phyloP scores from a whole-genome alignment of 2,113 vertebrate species.

The Platanista minor region DNA sequence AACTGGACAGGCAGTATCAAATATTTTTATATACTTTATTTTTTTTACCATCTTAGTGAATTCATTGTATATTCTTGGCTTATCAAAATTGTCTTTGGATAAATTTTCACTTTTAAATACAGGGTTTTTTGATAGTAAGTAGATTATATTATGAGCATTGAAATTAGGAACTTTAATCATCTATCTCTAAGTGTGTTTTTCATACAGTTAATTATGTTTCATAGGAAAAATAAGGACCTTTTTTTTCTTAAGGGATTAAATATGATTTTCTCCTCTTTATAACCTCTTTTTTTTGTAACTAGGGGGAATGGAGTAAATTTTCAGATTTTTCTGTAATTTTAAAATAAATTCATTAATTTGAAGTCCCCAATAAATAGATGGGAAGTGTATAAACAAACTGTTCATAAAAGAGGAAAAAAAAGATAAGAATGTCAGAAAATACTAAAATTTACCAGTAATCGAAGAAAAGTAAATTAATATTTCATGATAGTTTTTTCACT shows the following conservation, averaged over 20 bases:
- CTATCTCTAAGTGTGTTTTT: background rate
- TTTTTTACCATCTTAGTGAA: conserved; percentile 37
- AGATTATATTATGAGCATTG: background rate
- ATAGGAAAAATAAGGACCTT: background rate
- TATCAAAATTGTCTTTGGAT: conserved; percentile 15
- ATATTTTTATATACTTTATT: background rate
- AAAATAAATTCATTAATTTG: conserved; percentile 25
- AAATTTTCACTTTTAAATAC: conserved; percentile 16
- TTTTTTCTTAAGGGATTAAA: background rate
- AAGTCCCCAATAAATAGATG: conserved; percentile 10
- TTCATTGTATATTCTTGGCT: conserved; percentile 17
- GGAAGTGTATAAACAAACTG: background rate
- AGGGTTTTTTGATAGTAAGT: background rate
- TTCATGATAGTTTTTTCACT: background rate
- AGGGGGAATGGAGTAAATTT: background rate
- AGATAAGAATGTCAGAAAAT: background rate
- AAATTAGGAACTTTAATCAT: conserved; percentile 34
- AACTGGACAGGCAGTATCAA: background rate
- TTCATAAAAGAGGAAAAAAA: background rate
- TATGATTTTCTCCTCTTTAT: conserved; percentile 16
- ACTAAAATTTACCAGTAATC: background rate
- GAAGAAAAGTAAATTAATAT: conserved; percentile 34
- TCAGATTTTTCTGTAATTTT: conserved; percentile 31
- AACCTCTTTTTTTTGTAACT: background rate
- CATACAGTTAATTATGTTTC: background rate